Conservation (phyloP, 1,140 invertebrate species). For the Halictus rubicundus region DNA sequence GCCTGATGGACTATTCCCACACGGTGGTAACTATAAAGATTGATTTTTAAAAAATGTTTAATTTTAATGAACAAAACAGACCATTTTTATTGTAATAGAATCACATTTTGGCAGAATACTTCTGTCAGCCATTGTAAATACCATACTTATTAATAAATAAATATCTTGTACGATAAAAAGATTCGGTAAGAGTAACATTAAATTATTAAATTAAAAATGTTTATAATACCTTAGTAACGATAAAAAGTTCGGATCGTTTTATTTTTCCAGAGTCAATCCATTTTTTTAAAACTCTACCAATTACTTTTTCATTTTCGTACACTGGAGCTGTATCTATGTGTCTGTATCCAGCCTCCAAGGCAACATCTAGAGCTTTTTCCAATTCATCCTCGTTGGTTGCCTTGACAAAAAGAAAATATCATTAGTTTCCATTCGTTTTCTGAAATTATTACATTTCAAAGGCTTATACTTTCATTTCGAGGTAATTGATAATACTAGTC, state of each 20-base stretch:
- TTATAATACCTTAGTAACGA: conserved; percentile 84
- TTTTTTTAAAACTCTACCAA: conserved; percentile 83
- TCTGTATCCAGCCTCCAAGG: conserved; percentile 85
- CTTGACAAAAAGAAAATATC: conserved; percentile 67
- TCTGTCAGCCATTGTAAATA: too few species aligned
- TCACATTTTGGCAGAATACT: too few species aligned
- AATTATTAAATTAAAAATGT: too few species aligned
- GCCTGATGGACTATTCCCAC: conserved; percentile 78
- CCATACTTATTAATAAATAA: too few species aligned
- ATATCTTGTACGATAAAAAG: too few species aligned
- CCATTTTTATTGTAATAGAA: too few species aligned
- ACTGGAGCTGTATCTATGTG: conserved; percentile 86
- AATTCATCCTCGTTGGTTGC: conserved; percentile 78
- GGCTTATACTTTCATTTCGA: too few species aligned
- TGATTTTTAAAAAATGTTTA: not conserved
- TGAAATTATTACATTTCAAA: too few species aligned
- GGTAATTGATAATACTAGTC: too few species aligned
- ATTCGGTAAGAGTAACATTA: too few species aligned
- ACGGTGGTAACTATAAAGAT: conserved; percentile 75
- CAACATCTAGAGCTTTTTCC: conserved; percentile 81
- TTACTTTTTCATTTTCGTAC: conserved; percentile 84
- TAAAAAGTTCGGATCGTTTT: conserved; percentile 86
- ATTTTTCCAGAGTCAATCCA: conserved; percentile 84
- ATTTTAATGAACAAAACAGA: too few species aligned
- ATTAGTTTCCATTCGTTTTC: not conserved